Evolutionary conservation across 64 coral and sea anemone genomes (phyloP).

Genomic region (Montipora efflorescens): DNA sequence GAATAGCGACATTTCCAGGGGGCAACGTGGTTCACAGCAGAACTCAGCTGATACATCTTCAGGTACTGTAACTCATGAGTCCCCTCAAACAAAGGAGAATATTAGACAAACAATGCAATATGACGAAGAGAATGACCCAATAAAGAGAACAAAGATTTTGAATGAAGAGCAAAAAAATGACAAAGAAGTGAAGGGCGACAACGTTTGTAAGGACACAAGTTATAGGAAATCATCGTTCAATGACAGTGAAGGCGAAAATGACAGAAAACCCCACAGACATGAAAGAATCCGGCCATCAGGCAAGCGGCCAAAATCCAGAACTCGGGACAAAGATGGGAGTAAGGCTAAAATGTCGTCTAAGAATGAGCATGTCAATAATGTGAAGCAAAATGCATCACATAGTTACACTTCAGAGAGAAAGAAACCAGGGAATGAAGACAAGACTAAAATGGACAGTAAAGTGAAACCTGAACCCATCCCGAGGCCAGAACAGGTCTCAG

Average conservation of each 20-base stretch:
- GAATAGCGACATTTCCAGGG: conserved; percentile 13
- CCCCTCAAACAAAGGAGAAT: background rate
- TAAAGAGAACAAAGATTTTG: background rate
- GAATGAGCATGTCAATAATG: background rate
- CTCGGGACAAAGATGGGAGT: background rate
- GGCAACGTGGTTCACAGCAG: background rate
- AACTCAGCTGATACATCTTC: background rate
- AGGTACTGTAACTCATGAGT: background rate
- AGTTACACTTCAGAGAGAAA: background rate
- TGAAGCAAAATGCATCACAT: background rate
- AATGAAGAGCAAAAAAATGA: background rate
- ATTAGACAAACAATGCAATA: background rate
- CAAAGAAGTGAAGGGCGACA: background rate
- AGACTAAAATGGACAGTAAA: background rate
- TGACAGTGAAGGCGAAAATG: background rate
- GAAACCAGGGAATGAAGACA: background rate
- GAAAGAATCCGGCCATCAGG: background rate
- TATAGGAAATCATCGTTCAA: background rate
- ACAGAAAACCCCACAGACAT: conserved; percentile 19
- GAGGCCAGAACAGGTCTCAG: background rate
- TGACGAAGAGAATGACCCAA: background rate
- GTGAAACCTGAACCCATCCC: background rate
- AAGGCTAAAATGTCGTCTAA: background rate
- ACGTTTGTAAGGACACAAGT: background rate
- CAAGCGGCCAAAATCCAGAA: background rate